These are phyloP conservation scores for Mirounga angustirostris DNA, from an alignment of 2,113 vertebrate genomes.

Conservation along the genomic window DNA sequence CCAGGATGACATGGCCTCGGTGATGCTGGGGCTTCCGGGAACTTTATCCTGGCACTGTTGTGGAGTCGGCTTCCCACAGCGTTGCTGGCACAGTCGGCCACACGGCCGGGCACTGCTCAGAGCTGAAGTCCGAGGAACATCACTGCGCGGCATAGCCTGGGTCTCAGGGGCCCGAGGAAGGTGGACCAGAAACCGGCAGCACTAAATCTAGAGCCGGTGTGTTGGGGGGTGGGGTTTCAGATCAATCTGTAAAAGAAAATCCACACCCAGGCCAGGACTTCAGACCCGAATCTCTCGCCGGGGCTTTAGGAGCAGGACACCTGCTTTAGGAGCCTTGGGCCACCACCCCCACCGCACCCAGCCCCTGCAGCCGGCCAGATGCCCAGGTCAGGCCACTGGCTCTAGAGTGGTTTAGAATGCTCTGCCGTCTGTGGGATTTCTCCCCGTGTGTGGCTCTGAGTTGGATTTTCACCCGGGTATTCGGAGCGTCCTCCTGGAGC, in stretches of 20 bases:
- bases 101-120: not conserved
- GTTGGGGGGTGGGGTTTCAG: not conserved
- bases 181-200: rapidly evolving
- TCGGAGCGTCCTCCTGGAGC: not conserved
- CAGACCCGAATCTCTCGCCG: not conserved
- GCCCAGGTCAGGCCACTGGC: not conserved
- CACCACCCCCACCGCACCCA: not conserved
- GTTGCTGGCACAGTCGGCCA: not conserved
- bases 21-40: not conserved
- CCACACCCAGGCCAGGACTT: not conserved
- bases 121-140: not conserved
- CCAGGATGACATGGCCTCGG: not conserved
- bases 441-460: rapidly evolving
- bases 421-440: not conserved
- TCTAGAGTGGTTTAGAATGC: not conserved
- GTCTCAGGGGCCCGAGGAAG: not conserved
- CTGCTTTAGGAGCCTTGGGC: not conserved
- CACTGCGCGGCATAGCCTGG: not conserved
- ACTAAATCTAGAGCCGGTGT: conserved; percentile 19
- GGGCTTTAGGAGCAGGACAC: not conserved
- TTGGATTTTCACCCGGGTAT: not conserved
- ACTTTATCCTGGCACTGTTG: rapidly evolving
- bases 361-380: not conserved
- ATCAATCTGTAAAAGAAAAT: not conserved
- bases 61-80: not conserved